Base-by-base conservation (phyloP, 1,140 invertebrate species). In the Vollenhovia emeryi region DNA sequence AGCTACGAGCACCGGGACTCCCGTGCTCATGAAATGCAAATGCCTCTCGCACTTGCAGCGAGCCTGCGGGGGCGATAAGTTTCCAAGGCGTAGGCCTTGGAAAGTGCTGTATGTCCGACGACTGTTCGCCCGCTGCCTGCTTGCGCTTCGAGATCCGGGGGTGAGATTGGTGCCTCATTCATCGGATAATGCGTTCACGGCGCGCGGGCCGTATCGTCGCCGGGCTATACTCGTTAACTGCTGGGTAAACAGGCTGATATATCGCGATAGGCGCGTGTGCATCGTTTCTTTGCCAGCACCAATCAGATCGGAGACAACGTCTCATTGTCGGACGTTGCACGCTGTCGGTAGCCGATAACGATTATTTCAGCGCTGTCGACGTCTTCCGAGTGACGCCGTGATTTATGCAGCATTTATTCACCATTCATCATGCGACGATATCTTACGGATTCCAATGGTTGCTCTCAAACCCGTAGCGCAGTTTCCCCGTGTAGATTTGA, bases 111-210 rank as follows among this genome's bases (percentile, higher is more conserved):
- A 48, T 55, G 69, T 50, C 48, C 62, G 86, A 45, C 87, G 83
- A 87, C 87, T 88, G 86, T 84, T 87, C 86, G 36, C 66, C 48
- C 71, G 66, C 57, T 60, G 64, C 50, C 57, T 18, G 45, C 48
- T 75, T 36, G 59, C 45, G 68, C 59, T 57, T 60, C 55, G 80
- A 89, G 88, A 90, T 90, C 85, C 21, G 45, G 79, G 88, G 62
- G 69, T 80, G 85, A 90, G 88, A 90, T 89, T 90, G 85, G 52
- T 76, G 60, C 59, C 74, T 87, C 80, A 89, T 89, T 90, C 88
- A 87, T 30, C 68, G 88, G 75, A 89, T 90, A 90, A 90, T 90
- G 88, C 88, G 87, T 80, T 66, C 80, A 79, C 87, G 80, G 80
- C 73, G 82, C 87, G 69, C 79, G 8, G 52, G 33, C 57, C 30